These are phyloP conservation scores for Poecilus cupreus DNA, from an alignment of 2,888 invertebrate genomes.

Conservation along the genomic window DNA sequence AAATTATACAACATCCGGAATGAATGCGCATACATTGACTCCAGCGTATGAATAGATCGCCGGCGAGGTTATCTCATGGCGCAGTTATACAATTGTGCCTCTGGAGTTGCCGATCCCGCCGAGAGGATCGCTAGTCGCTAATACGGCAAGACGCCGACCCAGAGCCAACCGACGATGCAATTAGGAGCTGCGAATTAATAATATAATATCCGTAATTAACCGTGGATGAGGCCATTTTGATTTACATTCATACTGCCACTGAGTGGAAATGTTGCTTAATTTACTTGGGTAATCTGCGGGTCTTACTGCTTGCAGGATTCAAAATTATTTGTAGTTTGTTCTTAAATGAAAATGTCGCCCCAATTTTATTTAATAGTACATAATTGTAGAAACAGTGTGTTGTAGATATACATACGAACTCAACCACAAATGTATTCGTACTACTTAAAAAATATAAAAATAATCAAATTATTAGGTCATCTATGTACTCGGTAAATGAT, in stretches of 20 bases:
- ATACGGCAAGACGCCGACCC: conserved; percentile 7
- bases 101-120: no score
- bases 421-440: no score
- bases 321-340: no score
- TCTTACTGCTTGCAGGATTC: background rate
- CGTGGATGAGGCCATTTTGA: conserved; percentile 37
- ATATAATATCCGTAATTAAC: conserved; percentile 39
- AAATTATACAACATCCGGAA: background rate
- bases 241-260: conserved; percentile 20
- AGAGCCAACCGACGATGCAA: background rate
- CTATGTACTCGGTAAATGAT: no score
- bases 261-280: background rate
- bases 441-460: no score
- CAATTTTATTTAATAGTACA: no score
- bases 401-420: no score
- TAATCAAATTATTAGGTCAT: no score
- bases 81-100: no score
- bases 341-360: no score
- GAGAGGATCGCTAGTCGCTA: background rate
- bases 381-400: no score
- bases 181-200: conserved; percentile 30
- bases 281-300: conserved; percentile 22
- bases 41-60: background rate
- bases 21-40: background rate
- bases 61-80: background rate